These are phyloP conservation scores for Zaprionus lachaisei DNA, from an alignment of 1,140 invertebrate genomes.

Conservation along the genomic window DNA sequence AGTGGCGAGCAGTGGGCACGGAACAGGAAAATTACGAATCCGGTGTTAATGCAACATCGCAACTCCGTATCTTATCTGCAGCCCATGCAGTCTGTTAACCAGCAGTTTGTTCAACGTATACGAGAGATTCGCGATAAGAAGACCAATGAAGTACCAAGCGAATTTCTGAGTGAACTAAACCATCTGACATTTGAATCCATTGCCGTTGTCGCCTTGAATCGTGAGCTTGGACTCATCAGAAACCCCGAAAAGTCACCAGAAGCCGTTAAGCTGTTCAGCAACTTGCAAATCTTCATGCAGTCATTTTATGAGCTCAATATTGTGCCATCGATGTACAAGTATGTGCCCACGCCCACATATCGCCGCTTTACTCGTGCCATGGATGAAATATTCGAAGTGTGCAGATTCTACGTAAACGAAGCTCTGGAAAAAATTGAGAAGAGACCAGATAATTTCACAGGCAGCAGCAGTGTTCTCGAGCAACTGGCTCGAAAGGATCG, in stretches of 20 bases:
- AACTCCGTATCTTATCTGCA: slow-evolving; percentile 51
- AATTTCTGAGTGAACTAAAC: slow-evolving; percentile 35
- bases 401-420: slow-evolving; percentile 46
- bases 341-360: slow-evolving; percentile 85
- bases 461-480: slow-evolving; percentile 85
- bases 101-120: slow-evolving; percentile 88
- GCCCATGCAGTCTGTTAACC: slow-evolving; percentile 81
- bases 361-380: slow-evolving; percentile 85
- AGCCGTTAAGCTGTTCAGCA: slow-evolving; percentile 24
- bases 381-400: slow-evolving; percentile 52
- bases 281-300: slow-evolving; percentile 14
- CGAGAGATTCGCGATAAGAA: slow-evolving; percentile 67
- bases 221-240: slow-evolving; percentile 47
- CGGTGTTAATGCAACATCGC: slow-evolving; percentile 59
- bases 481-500: slow-evolving; percentile 87
- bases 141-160: slow-evolving; percentile 31
- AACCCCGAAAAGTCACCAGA: slow-evolving; percentile 84
- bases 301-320: slow-evolving; percentile 85
- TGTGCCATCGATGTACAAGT: slow-evolving; percentile 86
- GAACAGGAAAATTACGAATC: slow-evolving; percentile 41
- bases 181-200: slow-evolving; percentile 40
- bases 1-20: slow-evolving; percentile 54
- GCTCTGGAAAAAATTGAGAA: slow-evolving; percentile 49
- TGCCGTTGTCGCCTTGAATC: slow-evolving; percentile 31
- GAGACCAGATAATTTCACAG: background rate